Conservation (phyloP, 2,113 vertebrate species). For the Chauna torquata region DNA sequence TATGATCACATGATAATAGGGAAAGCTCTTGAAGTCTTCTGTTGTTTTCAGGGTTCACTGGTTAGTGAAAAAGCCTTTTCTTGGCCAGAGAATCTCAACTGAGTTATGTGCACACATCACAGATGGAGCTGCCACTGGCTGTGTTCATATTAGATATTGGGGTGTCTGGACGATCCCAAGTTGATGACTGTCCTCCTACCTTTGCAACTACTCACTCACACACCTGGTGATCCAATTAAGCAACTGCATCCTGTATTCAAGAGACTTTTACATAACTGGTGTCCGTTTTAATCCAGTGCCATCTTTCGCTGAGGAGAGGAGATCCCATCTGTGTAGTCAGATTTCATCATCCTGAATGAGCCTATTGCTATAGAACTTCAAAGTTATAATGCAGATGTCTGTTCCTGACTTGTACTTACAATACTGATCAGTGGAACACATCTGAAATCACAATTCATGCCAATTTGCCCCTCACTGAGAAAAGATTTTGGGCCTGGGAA, state of each 20-base stretch:
- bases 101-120: neutral
- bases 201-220: neutral
- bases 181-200: neutral
- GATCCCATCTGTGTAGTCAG: neutral
- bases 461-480: neutral
- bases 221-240: neutral
- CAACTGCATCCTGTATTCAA: neutral
- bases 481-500: neutral
- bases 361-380: neutral
- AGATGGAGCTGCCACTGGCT: neutral
- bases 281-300: neutral
- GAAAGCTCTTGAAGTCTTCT: neutral
- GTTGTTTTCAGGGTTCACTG: neutral
- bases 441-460: neutral
- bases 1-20: neutral
- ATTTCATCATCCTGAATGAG: neutral
- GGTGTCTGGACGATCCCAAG: too few species aligned
- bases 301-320: neutral
- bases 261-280: neutral
- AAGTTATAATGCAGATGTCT: neutral
- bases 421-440: neutral
- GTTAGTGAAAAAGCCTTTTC: neutral
- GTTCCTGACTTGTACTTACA: neutral
- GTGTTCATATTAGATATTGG: neutral
- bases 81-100: accelerated